Percentiles rank a stretch among this genome's conserved stretches.
Evolutionary conservation across 2,113 vertebrate genomes (phyloP).

Genomic region (Anser cygnoides): DNA sequence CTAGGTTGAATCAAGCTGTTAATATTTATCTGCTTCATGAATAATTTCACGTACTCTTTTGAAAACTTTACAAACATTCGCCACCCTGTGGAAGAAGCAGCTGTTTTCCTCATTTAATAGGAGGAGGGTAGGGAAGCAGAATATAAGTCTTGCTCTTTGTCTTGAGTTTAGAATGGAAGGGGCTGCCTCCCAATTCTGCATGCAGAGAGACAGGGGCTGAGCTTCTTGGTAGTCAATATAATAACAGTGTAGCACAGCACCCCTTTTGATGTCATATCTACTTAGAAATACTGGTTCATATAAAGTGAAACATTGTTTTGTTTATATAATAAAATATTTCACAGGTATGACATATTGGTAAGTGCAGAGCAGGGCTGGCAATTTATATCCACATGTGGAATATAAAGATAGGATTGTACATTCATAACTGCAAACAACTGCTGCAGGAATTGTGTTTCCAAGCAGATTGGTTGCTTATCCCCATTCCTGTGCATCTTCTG

Average conservation of each 20-base stretch:
- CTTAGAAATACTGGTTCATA: slow-evolving; percentile 32
- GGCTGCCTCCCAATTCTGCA: background rate
- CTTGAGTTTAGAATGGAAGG: background rate
- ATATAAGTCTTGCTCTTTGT: background rate
- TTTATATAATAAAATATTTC: slow-evolving; percentile 71
- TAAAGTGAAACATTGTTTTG: slow-evolving; percentile 53
- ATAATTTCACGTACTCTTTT: background rate
- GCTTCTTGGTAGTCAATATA: background rate
- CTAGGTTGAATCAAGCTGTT: background rate
- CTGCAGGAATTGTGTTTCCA: slow-evolving; percentile 20
- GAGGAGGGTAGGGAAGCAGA: background rate
- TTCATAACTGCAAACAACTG: slow-evolving; percentile 8
- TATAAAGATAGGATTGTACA: slow-evolving; percentile 59
- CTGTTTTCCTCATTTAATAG: background rate
- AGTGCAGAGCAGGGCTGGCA: slow-evolving; percentile 25
- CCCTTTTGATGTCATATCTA: slow-evolving; percentile 24
- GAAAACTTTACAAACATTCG: slow-evolving; percentile 20
- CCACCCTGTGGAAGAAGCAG: background rate
- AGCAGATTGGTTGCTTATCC: slow-evolving; percentile 31
- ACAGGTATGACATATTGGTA: slow-evolving; percentile 36
- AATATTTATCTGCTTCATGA: slow-evolving; percentile 31
- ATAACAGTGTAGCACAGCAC: background rate
- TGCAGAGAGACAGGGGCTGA: background rate
- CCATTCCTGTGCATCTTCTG: background rate
- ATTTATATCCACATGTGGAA: slow-evolving; percentile 61